A percentile compares a stretch with the other conserved stretches of the same genome.
These are phyloP conservation scores for Rhincodon typus DNA, from an alignment of 2,797 vertebrate species.

Conservation along the genomic window DNA sequence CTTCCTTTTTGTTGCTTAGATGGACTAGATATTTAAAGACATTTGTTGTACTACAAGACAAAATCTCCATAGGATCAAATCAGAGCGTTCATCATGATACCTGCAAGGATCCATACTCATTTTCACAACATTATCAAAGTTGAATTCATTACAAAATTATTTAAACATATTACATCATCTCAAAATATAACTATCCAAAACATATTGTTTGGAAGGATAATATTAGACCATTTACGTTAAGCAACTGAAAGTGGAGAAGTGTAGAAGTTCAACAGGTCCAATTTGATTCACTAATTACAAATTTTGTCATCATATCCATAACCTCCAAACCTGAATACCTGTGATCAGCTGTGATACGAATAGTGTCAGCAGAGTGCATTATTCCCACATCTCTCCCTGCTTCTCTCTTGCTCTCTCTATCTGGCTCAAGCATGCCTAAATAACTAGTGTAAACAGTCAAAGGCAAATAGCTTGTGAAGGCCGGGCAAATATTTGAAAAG, in stretches of 20 bases:
- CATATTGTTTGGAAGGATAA: not conserved
- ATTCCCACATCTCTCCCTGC: slow-evolving; percentile 46
- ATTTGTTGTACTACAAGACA: not conserved
- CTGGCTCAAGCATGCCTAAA: slow-evolving; percentile 57
- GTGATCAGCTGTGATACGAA: slow-evolving; percentile 13
- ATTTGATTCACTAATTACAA: not conserved
- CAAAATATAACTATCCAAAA: not conserved
- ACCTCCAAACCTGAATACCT: slow-evolving; percentile 25
- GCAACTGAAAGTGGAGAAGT: not conserved
- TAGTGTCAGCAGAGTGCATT: slow-evolving; percentile 47
- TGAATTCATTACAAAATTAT: not conserved
- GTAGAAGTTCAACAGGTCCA: not conserved
- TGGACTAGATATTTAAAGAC: not conserved
- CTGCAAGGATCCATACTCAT: not conserved
- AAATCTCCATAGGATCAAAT: not conserved
- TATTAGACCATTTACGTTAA: not conserved
- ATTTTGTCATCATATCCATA: not conserved
- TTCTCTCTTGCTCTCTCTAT: slow-evolving; percentile 59
- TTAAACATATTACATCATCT: not conserved
- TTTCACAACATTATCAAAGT: not conserved
- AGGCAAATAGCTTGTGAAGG: slow-evolving; percentile 75
- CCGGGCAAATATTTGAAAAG: slow-evolving; percentile 83
- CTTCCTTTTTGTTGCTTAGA: not conserved
- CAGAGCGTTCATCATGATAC: not conserved
- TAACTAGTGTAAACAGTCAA: slow-evolving; percentile 70